Conservation (phyloP, 2,888 invertebrate species). For the Drosophila melanosoma region DNA sequence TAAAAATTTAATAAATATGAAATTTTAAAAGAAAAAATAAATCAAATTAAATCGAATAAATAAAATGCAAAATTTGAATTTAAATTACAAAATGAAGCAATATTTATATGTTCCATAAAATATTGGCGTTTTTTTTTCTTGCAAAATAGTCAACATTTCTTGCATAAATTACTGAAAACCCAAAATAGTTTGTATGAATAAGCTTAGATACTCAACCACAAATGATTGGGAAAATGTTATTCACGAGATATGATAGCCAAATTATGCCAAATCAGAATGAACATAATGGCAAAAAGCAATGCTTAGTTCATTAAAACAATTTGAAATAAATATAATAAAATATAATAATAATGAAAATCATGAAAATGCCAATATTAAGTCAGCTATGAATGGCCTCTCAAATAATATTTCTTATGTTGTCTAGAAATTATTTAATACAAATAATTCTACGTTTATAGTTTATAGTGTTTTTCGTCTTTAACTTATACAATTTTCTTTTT, state of each 20-base stretch:
- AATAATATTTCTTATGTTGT: not conserved
- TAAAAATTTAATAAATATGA: not conserved
- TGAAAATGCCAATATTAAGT: no score
- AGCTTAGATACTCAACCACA: not conserved
- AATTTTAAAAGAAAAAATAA: not conserved
- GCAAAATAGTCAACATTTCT: not conserved
- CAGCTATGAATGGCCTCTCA: not conserved
- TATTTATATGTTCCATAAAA: no score
- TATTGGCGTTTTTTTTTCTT: no score
- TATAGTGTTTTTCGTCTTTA: not conserved
- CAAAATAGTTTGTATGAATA: not conserved
- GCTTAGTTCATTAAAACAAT: not conserved
- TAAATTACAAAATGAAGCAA: not conserved
- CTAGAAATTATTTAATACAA: not conserved
- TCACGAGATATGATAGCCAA: not conserved
- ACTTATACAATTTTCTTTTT: not conserved
- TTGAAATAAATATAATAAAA: not conserved
- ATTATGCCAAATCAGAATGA: not conserved
- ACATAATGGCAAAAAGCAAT: not conserved
- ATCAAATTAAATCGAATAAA: not conserved
- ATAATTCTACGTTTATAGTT: not conserved
- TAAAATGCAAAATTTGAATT: not conserved
- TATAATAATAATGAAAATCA: not conserved
- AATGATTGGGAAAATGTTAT: not conserved
- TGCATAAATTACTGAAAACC: not conserved